phyloP scores from a whole-genome alignment of 2,888 invertebrate genomes.

The Lottia gigantea region DNA sequence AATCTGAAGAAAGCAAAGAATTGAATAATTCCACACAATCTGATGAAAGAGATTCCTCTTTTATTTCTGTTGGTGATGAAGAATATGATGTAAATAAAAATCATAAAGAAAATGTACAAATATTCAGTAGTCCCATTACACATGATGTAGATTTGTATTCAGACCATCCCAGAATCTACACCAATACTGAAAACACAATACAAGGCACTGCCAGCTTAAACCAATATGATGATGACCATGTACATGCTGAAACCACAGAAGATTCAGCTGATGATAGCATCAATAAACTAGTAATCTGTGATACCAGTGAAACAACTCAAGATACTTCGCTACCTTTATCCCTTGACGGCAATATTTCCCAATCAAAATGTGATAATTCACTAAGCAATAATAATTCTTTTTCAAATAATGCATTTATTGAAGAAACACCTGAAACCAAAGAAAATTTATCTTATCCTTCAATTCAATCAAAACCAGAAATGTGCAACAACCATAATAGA shows the following conservation, averaged over 20 bases:
- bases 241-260: constrained; percentile 7
- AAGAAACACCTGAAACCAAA: too few relatives aligned
- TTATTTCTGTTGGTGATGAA: constrained; percentile 1
- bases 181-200: neutral
- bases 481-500: too few relatives aligned
- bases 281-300: neutral
- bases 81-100: constrained; percentile 4
- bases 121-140: too few relatives aligned
- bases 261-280: neutral
- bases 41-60: neutral
- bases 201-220: neutral
- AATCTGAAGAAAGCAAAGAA: neutral
- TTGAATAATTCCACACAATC: neutral
- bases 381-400: neutral
- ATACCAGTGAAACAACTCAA: neutral
- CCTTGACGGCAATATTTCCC: neutral
- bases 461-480: too few relatives aligned
- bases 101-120: neutral
- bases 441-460: too few relatives aligned
- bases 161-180: neutral
- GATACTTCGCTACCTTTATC: neutral
- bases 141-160: neutral
- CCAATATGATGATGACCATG: neutral
- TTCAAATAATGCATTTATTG: too few relatives aligned
- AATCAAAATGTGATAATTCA: neutral